Evolutionary conservation across 2,888 invertebrate genomes (phyloP).

Genomic region (Trisateles emortualis): DNA sequence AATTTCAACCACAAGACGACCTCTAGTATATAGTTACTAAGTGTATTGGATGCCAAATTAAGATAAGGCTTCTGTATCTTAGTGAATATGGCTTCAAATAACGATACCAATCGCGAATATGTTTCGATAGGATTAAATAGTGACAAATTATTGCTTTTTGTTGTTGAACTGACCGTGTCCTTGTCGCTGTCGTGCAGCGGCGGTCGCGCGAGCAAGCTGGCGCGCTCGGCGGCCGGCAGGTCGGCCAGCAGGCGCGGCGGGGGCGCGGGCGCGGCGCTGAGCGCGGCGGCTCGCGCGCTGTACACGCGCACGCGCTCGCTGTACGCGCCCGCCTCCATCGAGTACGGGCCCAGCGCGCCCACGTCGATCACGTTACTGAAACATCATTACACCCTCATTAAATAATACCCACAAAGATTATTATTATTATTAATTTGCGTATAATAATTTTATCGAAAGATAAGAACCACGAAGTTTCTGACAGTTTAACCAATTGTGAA

Average conservation of each 20-base stretch:
- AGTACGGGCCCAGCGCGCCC: constrained; percentile 95
- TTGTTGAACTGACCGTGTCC: constrained; percentile 89
- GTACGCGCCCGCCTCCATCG: constrained; percentile 95
- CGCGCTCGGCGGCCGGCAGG: constrained; percentile 91
- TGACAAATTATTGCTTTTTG: too few relatives aligned
- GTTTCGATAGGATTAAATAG: too few relatives aligned
- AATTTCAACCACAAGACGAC: too few relatives aligned
- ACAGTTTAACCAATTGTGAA: too few relatives aligned
- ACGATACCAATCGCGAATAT: too few relatives aligned
- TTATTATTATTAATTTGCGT: too few relatives aligned
- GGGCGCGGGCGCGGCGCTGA: constrained; percentile 61
- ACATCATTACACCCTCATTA: background rate
- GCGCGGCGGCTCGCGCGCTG: constrained; percentile 72
- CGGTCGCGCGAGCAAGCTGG: constrained; percentile 84
- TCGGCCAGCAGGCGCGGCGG: constrained; percentile 89
- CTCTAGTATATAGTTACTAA: background rate
- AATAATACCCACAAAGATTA: too few relatives aligned
- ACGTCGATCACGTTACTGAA: constrained; percentile 96
- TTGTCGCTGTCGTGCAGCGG: constrained; percentile 89
- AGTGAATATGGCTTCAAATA: background rate
- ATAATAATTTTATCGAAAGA: too few relatives aligned
- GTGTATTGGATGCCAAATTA: background rate
- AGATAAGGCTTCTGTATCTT: background rate
- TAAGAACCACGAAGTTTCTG: too few relatives aligned
- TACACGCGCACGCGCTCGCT: constrained; percentile 93